Conservation (phyloP, 2,888 invertebrate species). For the Meteorus cinctellus region DNA sequence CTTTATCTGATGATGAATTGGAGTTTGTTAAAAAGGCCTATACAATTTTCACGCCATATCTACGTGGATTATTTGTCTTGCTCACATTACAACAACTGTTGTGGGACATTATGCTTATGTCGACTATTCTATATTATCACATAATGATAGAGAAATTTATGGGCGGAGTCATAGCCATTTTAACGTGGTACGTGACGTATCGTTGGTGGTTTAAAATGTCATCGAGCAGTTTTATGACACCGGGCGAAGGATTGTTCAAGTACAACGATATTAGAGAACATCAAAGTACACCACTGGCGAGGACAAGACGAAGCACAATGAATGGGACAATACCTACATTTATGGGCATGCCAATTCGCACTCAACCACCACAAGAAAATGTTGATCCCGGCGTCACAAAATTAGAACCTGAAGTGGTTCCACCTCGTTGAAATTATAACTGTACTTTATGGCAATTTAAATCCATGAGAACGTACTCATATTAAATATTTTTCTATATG, state of each 20-base stretch:
- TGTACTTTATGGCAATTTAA: background rate
- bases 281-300: constrained; percentile 46
- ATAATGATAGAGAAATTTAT: constrained; percentile 96
- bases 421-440: background rate
- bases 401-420: background rate
- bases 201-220: constrained; percentile 83
- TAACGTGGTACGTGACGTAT: constrained; percentile 94
- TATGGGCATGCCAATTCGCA: constrained; percentile 86
- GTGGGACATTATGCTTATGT: constrained; percentile 97
- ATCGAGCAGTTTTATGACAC: constrained; percentile 79
- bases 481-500: constrained; percentile 10
- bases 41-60: constrained; percentile 85
- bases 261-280: constrained; percentile 78
- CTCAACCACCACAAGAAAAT: constrained; percentile 54
- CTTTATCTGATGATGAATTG: constrained; percentile 82
- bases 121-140: constrained; percentile 96
- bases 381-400: constrained; percentile 44
- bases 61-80: constrained; percentile 84
- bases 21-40: constrained; percentile 82
- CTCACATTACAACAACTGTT: constrained; percentile 87
- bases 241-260: constrained; percentile 87
- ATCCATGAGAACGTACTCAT: background rate
- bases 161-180: constrained; percentile 89
- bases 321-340: constrained; percentile 75
- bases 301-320: constrained; percentile 52